A percentile compares a stretch with the other conserved stretches of the same genome.
These are phyloP conservation scores for Melanotaenia pygmaea DNA, from an alignment of 2,797 vertebrate genomes.

Conservation along the genomic window DNA sequence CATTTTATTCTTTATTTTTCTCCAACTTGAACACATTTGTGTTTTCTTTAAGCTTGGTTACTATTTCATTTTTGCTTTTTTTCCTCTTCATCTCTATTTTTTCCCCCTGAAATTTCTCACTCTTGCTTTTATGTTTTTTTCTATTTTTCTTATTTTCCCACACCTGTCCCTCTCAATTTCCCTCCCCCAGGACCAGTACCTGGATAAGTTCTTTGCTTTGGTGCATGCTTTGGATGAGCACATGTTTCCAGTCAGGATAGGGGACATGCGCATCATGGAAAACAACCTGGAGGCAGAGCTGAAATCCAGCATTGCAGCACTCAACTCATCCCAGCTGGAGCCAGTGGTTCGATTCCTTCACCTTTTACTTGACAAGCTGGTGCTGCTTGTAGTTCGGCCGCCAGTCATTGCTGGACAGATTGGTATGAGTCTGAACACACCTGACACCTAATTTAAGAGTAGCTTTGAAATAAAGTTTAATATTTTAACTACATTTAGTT, in stretches of 20 bases:
- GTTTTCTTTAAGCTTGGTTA: conserved; percentile 1
- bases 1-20: conserved; percentile 6
- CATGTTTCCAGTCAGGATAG: conserved; percentile 97
- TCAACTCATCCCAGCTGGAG: conserved; percentile 95
- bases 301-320: conserved; percentile 94
- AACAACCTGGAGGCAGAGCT: conserved; percentile 97
- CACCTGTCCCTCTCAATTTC: neutral
- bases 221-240: conserved; percentile 98
- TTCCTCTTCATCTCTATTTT: neutral
- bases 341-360: conserved; percentile 98
- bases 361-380: conserved; percentile 97
- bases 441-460: neutral
- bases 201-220: conserved; percentile 98
- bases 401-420: conserved; percentile 98
- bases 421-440: conserved; percentile 78
- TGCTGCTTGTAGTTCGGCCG: conserved; percentile 94
- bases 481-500: neutral
- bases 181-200: conserved; percentile 89
- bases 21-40: conserved; percentile 8
- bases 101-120: neutral
- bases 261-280: conserved; percentile 99
- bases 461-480: neutral
- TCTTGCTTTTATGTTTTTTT: neutral
- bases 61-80: neutral
- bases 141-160: neutral